Conservation (phyloP, 2,113 vertebrate genomes). For the Podilymbus podiceps region DNA sequence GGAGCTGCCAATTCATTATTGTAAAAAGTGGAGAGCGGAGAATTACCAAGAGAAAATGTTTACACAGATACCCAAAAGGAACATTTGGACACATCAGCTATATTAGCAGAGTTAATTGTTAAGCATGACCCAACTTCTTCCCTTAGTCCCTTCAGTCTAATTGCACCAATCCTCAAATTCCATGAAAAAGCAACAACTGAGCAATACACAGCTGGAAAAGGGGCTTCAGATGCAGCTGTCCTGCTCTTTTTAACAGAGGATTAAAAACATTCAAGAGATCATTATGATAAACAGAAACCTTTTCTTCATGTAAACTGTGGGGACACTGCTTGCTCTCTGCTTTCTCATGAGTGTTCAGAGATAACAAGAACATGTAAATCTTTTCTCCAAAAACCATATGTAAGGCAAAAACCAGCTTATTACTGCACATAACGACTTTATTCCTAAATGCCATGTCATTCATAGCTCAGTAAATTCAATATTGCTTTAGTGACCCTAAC, state of each 20-base stretch:
- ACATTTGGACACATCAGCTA: background rate
- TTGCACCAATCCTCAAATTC: background rate
- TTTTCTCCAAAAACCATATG: slow-evolving; percentile 5
- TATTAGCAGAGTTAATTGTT: slow-evolving; percentile 36
- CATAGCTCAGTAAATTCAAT: background rate
- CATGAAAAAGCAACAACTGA: background rate
- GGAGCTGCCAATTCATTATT: background rate
- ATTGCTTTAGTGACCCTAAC: background rate
- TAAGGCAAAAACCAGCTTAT: background rate
- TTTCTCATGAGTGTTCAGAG: slow-evolving; percentile 25
- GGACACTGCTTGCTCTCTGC: slow-evolving; percentile 19
- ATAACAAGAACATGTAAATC: slow-evolving; percentile 38
- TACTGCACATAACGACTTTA: background rate
- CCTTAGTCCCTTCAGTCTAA: background rate
- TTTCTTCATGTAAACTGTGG: slow-evolving; percentile 36
- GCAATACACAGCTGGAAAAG: background rate
- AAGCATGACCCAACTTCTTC: background rate
- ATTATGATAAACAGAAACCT: slow-evolving; percentile 38
- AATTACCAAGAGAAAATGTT: background rate
- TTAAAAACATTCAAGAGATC: slow-evolving; percentile 57
- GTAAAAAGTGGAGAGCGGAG: background rate
- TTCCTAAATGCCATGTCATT: background rate
- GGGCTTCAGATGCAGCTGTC: slow-evolving; percentile 3
- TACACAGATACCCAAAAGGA: background rate
- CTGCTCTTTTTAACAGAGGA: slow-evolving; percentile 20